Evolutionary conservation across 2,797 vertebrate genomes (phyloP).

Genomic region (Sciurus carolinensis): DNA sequence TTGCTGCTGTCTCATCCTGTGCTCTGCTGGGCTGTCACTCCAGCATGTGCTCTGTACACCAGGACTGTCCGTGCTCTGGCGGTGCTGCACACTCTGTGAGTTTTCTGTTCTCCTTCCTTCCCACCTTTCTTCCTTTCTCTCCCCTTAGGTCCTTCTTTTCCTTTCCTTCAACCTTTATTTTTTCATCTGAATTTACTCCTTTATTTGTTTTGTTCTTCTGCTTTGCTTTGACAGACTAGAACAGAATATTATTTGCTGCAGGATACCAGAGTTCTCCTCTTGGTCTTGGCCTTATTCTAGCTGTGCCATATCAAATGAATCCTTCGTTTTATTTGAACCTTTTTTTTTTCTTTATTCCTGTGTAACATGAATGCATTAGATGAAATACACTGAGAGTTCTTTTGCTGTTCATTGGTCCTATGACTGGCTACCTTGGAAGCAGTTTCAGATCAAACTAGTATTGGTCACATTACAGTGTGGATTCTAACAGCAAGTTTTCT

Average conservation of each 20-base stretch:
- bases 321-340: background rate
- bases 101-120: background rate
- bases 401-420: background rate
- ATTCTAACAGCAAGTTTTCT: background rate
- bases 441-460: background rate
- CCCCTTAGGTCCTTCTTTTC: background rate
- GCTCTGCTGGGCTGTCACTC: rapidly evolving
- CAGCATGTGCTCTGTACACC: rapidly evolving
- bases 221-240: background rate
- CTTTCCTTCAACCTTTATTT: background rate
- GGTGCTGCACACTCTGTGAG: rapidly evolving
- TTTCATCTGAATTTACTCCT: background rate
- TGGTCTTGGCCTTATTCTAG: background rate
- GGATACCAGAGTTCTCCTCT: background rate
- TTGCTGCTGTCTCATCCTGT: background rate
- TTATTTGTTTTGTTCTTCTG: background rate
- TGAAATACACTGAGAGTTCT: rapidly evolving
- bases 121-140: background rate
- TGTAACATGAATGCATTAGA: background rate
- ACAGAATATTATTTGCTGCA: background rate
- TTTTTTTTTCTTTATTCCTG: background rate
- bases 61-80: too few relatives aligned
- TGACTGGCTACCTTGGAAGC: background rate
- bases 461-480: background rate
- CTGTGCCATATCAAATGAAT: background rate